Base-by-base conservation (phyloP, 2,888 invertebrate species). In the Andricus quercusramuli region DNA sequence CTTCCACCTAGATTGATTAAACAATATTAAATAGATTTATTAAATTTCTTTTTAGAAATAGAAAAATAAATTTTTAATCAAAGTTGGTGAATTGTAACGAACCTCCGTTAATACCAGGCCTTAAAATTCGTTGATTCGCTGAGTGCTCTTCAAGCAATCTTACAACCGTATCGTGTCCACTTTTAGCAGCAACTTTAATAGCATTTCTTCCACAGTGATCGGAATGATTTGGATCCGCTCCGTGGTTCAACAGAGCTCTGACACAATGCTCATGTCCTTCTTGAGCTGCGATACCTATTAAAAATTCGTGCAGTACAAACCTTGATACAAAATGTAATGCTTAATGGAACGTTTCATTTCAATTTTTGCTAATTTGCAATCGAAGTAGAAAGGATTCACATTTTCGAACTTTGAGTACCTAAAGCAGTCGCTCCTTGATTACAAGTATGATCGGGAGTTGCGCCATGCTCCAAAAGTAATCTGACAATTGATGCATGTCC, bases 211-310 rank as follows among this genome's bases (percentile, higher is more conserved):
- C 97, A 89, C 97, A 97, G 82, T 97, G 96, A 89, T 97, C 97
- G 0, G 97, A 97, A 89, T 97, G 97, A 88, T 95, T 94, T 0
- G 97, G 97, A 93, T 97, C 97, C 0, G 97, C 97, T 22, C 97
- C 97, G 86, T 97, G 97, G 88, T 97, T 96, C 64, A 97, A 92
- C 44, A 98, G 93, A 90, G 96, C 96, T 80, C 97, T 94, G 0
- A 99, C 99, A 89, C 98, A 98, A 83, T 97, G 96, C 87, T 98
- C 97, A 90, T 98, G 98, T 0, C 99, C 99, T 92, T 99, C 99
- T 93, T 99, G 99, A 0, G 99, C 97, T 0, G 99, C 98, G 80
- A 99, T 98, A 88, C 98, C 97, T 96, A 87, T 4, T 82, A 64
- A 79, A 78, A 78, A 79, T 64, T 44, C 11, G 51, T 44, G 9